Base-by-base conservation (phyloP, 1,140 invertebrate genomes). In the Carcinoscorpius rotundicauda region DNA sequence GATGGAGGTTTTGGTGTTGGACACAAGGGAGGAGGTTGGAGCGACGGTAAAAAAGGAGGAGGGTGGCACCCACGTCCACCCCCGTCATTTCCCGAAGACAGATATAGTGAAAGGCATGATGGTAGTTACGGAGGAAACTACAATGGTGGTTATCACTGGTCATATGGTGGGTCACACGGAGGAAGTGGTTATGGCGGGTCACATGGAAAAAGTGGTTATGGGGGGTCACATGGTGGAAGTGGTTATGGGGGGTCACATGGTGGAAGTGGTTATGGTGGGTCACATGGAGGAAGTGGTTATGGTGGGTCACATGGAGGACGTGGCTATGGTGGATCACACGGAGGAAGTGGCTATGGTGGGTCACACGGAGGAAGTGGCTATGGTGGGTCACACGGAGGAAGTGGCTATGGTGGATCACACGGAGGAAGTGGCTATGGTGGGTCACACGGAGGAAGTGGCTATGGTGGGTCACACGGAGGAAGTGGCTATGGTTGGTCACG, bases 391-490 rank as follows among this genome's bases (percentile, higher is more conserved):
- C 29, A 29, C 2, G 29, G 29, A 52, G 77, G 77, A 67, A 73
- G 73, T 4, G 77, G 70, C n/a, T 74, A 72, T 51, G 71, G 73
- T 50, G 65, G 72, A 55, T 73, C 74, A 52, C 72, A 77, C 60
- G 76, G 76, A 50, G 75, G 76, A 63, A 68, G 77, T 4, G 79
- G 79, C 58, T 71, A 76, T 53, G 76, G 75, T 6, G 78, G 78
- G 53, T 76, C 75, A 49, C 76, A 77, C 5, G 75, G 78, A 1
- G 77, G 75, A 61, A 76, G 78, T 59, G 58, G 74, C 3, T 70
- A 75, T 52, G 76, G 75, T 0, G 75, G 75, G 52, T 75, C 75
- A 3, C 75, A 68, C n/a, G 71, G 68, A 51, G 77, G 77, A 4
- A 77, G 78, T 0, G 76, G 70, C 11, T 72, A 71, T 55, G 72